Evolutionary conservation across 2,797 vertebrate species (phyloP).

Genomic region (Acipenser transmontanus): DNA sequence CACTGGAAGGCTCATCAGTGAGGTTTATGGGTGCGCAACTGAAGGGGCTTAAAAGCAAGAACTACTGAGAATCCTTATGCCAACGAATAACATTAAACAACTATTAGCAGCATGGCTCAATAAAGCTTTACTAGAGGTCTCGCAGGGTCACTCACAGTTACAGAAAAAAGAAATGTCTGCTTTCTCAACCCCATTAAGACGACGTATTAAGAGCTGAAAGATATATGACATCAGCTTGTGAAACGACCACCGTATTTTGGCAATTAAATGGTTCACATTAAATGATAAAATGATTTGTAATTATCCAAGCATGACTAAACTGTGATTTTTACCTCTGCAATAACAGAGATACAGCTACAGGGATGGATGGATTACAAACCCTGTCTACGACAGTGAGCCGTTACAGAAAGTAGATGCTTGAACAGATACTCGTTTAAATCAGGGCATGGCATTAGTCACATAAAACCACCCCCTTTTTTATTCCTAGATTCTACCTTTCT

Average conservation of each 20-base stretch:
- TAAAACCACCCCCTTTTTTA: too few relatives aligned
- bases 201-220: slow-evolving; percentile 4
- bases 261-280: slow-evolving; percentile 25
- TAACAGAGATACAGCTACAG: slow-evolving; percentile 10
- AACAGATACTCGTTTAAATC: too few relatives aligned
- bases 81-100: slow-evolving; percentile 67
- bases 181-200: slow-evolving; percentile 10
- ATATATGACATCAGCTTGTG: slow-evolving; percentile 13
- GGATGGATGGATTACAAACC: slow-evolving; percentile 28
- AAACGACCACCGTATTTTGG: slow-evolving; percentile 28
- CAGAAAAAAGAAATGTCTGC: not conserved
- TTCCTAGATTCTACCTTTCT: too few relatives aligned
- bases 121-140: slow-evolving; percentile 59
- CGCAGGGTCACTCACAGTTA: slow-evolving; percentile 57
- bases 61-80: slow-evolving; percentile 61
- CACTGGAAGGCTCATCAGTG: slow-evolving; percentile 55
- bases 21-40: slow-evolving; percentile 65
- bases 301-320: slow-evolving; percentile 15
- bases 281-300: slow-evolving; percentile 16
- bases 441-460: too few relatives aligned
- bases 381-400: slow-evolving; percentile 27
- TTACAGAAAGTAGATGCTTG: too few relatives aligned
- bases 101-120: slow-evolving; percentile 62
- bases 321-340: slow-evolving; percentile 2
- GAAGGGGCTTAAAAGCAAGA: slow-evolving; percentile 65